Evolutionary conservation across 2,888 invertebrate species (phyloP).

Genomic region (Idaea straminata): DNA sequence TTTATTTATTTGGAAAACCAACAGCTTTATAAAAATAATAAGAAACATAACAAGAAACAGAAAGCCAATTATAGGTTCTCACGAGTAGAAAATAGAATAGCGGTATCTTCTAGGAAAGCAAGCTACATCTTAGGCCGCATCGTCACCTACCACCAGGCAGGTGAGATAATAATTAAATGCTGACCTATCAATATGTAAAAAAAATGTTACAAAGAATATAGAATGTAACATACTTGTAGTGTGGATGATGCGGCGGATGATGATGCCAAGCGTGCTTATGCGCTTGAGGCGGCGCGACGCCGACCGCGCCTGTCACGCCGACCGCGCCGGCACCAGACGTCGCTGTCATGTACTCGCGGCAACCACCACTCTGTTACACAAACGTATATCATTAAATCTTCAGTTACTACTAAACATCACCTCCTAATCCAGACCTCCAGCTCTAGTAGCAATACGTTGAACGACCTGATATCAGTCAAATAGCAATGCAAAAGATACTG

Average conservation of each 20-base stretch:
- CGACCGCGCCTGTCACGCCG: conserved; percentile 66
- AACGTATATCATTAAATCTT: background rate
- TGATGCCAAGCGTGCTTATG: conserved; percentile 72
- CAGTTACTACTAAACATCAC: background rate
- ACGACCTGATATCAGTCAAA: background rate
- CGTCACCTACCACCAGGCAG: too few relatives aligned
- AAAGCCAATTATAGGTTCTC: too few relatives aligned
- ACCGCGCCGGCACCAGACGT: conserved; percentile 28
- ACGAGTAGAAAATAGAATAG: too few relatives aligned
- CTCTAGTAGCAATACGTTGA: too few relatives aligned
- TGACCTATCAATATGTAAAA: too few relatives aligned
- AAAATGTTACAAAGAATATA: too few relatives aligned
- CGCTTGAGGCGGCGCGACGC: conserved; percentile 41
- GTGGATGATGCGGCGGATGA: conserved; percentile 59
- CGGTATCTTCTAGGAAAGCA: too few relatives aligned
- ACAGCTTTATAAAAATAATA: too few relatives aligned
- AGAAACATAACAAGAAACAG: too few relatives aligned
- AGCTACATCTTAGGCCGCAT: too few relatives aligned
- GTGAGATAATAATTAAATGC: too few relatives aligned
- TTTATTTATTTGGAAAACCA: too few relatives aligned
- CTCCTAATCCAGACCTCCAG: background rate
- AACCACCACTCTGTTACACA: conserved; percentile 61
- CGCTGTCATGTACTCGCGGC: conserved; percentile 57
- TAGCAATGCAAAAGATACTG: background rate
- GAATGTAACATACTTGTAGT: conserved; percentile 59